phyloP scores from a whole-genome alignment of 2,113 vertebrate species.

The Embiotoca jacksoni region DNA sequence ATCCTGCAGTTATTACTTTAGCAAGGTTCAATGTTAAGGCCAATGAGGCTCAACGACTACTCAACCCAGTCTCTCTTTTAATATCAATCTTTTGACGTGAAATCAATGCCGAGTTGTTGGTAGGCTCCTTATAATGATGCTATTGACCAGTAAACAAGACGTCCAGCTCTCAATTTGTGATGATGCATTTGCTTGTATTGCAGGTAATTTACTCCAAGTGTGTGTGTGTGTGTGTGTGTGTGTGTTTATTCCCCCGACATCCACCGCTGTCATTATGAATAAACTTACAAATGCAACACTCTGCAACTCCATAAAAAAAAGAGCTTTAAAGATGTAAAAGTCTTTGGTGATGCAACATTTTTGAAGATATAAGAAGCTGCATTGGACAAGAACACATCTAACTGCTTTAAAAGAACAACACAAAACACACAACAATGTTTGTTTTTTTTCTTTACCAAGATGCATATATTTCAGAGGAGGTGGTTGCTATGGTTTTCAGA shows the following conservation, averaged over 20 bases:
- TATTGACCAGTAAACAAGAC: constrained; percentile 34
- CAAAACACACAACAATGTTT: too few species aligned
- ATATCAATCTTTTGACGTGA: constrained; percentile 22
- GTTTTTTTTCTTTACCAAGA: background rate
- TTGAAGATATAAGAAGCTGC: background rate
- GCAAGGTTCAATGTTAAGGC: constrained; percentile 3
- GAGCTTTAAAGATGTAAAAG: background rate
- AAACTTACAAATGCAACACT: background rate
- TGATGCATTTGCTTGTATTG: constrained; percentile 25
- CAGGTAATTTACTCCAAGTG: background rate
- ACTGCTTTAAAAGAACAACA: background rate
- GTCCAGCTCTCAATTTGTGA: constrained; percentile 29
- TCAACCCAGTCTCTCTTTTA: constrained; percentile 9
- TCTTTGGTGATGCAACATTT: constrained; percentile 7
- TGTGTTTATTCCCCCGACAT: background rate
- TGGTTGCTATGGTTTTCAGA: background rate
- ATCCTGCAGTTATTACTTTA: constrained; percentile 42
- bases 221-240: too few species aligned
- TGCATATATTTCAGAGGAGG: background rate
- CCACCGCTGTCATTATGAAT: background rate
- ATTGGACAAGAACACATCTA: background rate
- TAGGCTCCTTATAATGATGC: constrained; percentile 22
- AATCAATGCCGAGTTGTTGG: constrained; percentile 21
- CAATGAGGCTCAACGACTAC: constrained; percentile 1
- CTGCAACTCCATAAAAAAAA: background rate